These are phyloP conservation scores for Hydractinia echinata DNA, from an alignment of 30 jellyfish, hydroid and myxozoan genomes.

Conservation along the genomic window DNA sequence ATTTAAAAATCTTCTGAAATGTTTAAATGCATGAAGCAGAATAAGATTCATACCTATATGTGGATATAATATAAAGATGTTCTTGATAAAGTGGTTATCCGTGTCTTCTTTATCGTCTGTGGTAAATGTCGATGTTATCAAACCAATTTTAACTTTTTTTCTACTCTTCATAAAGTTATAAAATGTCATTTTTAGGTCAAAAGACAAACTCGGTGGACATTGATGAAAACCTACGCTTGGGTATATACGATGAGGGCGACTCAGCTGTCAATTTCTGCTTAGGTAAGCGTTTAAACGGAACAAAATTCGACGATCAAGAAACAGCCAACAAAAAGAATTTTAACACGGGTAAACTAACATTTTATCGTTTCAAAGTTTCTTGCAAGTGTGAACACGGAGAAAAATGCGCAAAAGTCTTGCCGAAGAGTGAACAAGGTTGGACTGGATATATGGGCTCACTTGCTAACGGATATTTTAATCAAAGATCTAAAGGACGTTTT, in stretches of 20 bases:
- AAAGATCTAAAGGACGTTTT: slow-evolving; percentile 14
- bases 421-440: slow-evolving; percentile 91
- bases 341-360: slow-evolving; percentile 71
- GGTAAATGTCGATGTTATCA: too few relatives aligned
- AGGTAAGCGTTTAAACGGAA: slow-evolving; percentile 38
- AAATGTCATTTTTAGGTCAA: slow-evolving; percentile 39
- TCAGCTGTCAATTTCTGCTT: slow-evolving; percentile 85
- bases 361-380: slow-evolving; percentile 66
- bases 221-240: slow-evolving; percentile 36
- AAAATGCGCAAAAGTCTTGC: slow-evolving; percentile 78
- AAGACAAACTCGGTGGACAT: slow-evolving; percentile 39
- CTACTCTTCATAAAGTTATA: background rate
- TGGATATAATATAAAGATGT: too few relatives aligned
- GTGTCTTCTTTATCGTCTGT: too few relatives aligned
- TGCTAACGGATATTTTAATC: slow-evolving; percentile 76
- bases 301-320: slow-evolving; percentile 61
- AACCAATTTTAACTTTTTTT: background rate
- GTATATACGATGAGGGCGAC: slow-evolving; percentile 92
- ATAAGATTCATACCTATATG: too few relatives aligned
- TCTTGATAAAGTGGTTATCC: too few relatives aligned
- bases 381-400: slow-evolving; percentile 62
- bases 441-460: slow-evolving; percentile 92
- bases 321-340: slow-evolving; percentile 54
- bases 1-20: too few relatives aligned
- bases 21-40: too few relatives aligned